phyloP scores from a whole-genome alignment of 2,888 invertebrate genomes.

The Sphaerophoria taeniata region DNA sequence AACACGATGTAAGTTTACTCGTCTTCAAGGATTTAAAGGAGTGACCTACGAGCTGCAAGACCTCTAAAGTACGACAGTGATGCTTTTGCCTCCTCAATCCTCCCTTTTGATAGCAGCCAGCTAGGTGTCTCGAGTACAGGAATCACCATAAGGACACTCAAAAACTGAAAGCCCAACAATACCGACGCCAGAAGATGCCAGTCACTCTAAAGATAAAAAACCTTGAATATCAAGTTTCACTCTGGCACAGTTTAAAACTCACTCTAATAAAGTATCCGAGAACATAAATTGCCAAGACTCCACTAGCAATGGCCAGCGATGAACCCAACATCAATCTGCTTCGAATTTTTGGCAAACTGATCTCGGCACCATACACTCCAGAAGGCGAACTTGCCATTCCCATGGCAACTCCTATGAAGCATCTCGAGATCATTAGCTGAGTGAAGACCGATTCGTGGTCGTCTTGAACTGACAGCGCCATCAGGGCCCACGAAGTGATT shows the following conservation, averaged over 20 bases:
- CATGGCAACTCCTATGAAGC: slow-evolving; percentile 80
- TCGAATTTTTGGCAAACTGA: slow-evolving; percentile 85
- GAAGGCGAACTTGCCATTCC: slow-evolving; percentile 81
- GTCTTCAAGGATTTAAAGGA: too few species aligned
- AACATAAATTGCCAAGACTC: slow-evolving; percentile 86
- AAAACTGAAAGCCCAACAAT: slow-evolving; percentile 79
- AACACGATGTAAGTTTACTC: neutral
- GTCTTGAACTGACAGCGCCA: slow-evolving; percentile 79
- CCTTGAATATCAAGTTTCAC: too few species aligned
- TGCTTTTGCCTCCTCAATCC: slow-evolving; percentile 84
- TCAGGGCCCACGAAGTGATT: slow-evolving; percentile 80
- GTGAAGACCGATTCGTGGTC: slow-evolving; percentile 76
- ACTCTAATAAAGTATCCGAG: slow-evolving; percentile 84
- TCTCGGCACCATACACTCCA: slow-evolving; percentile 82
- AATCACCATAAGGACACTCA: slow-evolving; percentile 82
- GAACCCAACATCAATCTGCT: slow-evolving; percentile 87
- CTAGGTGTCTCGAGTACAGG: slow-evolving; percentile 87
- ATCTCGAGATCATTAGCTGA: slow-evolving; percentile 80
- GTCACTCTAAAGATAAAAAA: slow-evolving; percentile 76
- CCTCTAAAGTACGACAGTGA: slow-evolving; percentile 86
- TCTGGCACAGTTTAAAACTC: slow-evolving; percentile 15
- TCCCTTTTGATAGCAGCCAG: slow-evolving; percentile 87
- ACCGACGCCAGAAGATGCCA: slow-evolving; percentile 81
- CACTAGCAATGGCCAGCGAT: slow-evolving; percentile 86
- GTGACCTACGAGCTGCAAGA: slow-evolving; percentile 77